Evolutionary conservation across 2,113 vertebrate genomes (phyloP).

Genomic region (Pelvicachromis taeniatus): DNA sequence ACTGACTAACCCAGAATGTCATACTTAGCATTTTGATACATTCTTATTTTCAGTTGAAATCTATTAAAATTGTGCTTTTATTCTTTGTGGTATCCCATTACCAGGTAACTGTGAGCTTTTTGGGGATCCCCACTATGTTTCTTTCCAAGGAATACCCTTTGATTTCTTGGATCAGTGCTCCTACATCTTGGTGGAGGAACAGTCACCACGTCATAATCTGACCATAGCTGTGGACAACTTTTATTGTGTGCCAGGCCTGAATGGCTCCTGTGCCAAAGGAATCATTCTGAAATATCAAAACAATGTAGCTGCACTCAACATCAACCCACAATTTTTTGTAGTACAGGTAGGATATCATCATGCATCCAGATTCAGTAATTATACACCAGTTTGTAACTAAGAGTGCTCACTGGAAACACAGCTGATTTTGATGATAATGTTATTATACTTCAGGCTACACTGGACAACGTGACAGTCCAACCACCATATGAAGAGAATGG

Average conservation of each 20-base stretch:
- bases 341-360: slow-evolving; percentile 47
- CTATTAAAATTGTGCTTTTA: neutral
- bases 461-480: slow-evolving; percentile 48
- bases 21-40: neutral
- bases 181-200: slow-evolving; percentile 70
- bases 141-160: slow-evolving; percentile 61
- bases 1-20: neutral
- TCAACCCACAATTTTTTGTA: neutral
- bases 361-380: neutral
- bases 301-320: slow-evolving; percentile 44
- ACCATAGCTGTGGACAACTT: slow-evolving; percentile 71
- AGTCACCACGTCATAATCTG: slow-evolving; percentile 34
- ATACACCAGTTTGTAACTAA: fast-evolving
- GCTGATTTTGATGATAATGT: neutral
- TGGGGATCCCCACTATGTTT: slow-evolving; percentile 74
- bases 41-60: neutral
- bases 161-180: slow-evolving; percentile 65
- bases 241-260: neutral
- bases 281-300: slow-evolving; percentile 60
- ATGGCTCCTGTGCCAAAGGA: slow-evolving; percentile 61
- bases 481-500: slow-evolving; percentile 54
- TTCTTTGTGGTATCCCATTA: neutral
- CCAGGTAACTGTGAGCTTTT: slow-evolving; percentile 70
- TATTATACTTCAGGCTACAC: slow-evolving; percentile 37
- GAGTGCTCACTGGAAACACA: neutral